Evolutionary conservation across 2,113 vertebrate species (phyloP), one percentile per base, ranked within the genome.

Genomic region (Thamnophis sirtalis): DNA sequence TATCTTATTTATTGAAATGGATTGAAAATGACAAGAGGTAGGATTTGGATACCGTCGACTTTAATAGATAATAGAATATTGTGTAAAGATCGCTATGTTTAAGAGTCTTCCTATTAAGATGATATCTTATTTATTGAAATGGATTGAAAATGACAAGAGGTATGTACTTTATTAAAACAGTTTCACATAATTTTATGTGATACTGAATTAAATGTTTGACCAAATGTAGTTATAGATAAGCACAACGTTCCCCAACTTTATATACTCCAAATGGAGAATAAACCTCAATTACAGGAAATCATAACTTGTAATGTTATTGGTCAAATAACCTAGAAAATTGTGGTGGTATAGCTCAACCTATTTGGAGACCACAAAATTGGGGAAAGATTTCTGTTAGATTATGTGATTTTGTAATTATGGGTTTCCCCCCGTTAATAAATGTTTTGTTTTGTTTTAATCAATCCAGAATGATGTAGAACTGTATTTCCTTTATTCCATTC

Each of bases 381-480:
- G 15, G 33, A 21, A 86, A 60, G 48, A 5, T 5, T 3, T 63
- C 4, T 86, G 1, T 49, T 53, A 51, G 19, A 19, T 87, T 63
- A 33, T 51, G 55, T 91, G 28, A 33, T 33, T 50, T 91, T 68
- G 56, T 38, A 49, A 63, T 60, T 63, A 60, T 60, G 60, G 21
- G 7, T 15, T 33, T 56, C 56, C 84, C 28, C 3, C 9, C 60
- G 26, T 87, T 51, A 38, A 87, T 84, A 91, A 84, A 19, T 54
- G 11, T 48, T 60, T 17, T 43, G 22, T 21, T n/a, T n/a, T 56
- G 28, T 33, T 92, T 0, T 92, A 6, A 6, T 9, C 8, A 50
- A 89, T 88, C 33, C 38, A 89, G 68, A 54, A 24, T 91, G 28
- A 91, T 87, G 11, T 91, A 85, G 90, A 91, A 86, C 9, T 28